A percentile compares a stretch with the other conserved stretches of the same genome.
phyloP scores from a whole-genome alignment of 2,797 vertebrate genomes.

The Cirrhinus mrigala region DNA sequence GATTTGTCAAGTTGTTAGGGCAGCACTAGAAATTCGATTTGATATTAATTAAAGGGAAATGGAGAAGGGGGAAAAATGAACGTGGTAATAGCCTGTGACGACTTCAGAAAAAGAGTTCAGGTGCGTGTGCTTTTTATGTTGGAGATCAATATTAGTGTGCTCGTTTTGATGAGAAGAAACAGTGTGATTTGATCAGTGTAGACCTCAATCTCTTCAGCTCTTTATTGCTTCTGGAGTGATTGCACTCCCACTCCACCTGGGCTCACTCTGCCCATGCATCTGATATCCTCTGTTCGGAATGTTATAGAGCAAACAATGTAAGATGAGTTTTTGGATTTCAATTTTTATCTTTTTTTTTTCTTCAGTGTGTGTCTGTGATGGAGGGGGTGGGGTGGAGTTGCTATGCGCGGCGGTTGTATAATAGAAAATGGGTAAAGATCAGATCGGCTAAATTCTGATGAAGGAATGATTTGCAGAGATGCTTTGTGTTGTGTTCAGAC shows the following conservation, averaged over 20 bases:
- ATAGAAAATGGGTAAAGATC: constrained; percentile 21
- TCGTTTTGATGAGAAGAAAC: constrained; percentile 52
- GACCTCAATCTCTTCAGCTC: constrained; percentile 54
- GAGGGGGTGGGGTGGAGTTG: neutral
- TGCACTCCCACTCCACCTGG: constrained; percentile 52
- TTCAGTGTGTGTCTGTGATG: neutral
- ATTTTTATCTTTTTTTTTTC: constrained; percentile 26
- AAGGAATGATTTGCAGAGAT: constrained; percentile 23
- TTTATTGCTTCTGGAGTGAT: constrained; percentile 57
- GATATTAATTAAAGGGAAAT: constrained; percentile 50
- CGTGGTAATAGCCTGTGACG: constrained; percentile 33
- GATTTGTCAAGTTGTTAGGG: constrained; percentile 49
- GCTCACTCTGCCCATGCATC: constrained; percentile 49
- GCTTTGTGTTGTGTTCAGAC: neutral
- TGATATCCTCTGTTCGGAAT: constrained; percentile 48
- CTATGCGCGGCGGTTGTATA: neutral
- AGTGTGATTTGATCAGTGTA: constrained; percentile 58
- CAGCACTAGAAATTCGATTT: constrained; percentile 43
- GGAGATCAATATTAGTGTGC: constrained; percentile 51
- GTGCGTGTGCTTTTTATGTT: constrained; percentile 32
- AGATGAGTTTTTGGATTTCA: constrained; percentile 53
- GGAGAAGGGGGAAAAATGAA: constrained; percentile 40
- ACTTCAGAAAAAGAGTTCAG: constrained; percentile 40
- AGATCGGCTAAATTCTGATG: neutral
- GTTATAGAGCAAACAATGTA: constrained; percentile 50